These are phyloP conservation scores for Zygothrica quintamaculata DNA, from an alignment of 2,888 invertebrate genomes.

Conservation along the genomic window DNA sequence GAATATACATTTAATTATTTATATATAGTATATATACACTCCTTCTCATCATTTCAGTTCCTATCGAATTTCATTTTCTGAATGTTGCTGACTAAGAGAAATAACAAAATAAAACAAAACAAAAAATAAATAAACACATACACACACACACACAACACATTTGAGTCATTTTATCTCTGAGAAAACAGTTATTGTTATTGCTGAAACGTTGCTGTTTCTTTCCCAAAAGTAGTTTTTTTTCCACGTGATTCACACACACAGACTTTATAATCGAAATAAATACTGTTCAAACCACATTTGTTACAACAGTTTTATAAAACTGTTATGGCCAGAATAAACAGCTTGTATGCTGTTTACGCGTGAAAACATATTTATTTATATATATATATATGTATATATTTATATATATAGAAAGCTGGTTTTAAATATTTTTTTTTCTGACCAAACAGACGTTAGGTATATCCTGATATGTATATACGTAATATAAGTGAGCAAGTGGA, in stretches of 20 bases:
- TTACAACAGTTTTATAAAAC: slow-evolving; percentile 12
- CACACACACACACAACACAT: slow-evolving; percentile 21
- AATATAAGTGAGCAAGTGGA: slow-evolving; percentile 6
- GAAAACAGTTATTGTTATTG: slow-evolving; percentile 28
- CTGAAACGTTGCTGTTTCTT: slow-evolving; percentile 20
- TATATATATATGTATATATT: background rate
- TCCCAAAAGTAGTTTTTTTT: slow-evolving; percentile 16
- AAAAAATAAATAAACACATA: slow-evolving; percentile 5
- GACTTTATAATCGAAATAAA: slow-evolving; percentile 9
- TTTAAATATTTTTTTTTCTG: slow-evolving; percentile 22
- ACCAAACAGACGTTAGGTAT: slow-evolving; percentile 8
- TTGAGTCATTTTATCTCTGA: slow-evolving; percentile 46
- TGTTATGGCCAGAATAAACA: slow-evolving; percentile 1
- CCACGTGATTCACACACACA: slow-evolving; percentile 48
- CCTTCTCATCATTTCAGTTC: no score
- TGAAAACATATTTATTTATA: background rate
- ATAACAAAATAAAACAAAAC: background rate
- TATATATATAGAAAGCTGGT: background rate
- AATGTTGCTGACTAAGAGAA: slow-evolving; percentile 41
- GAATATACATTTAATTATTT: no score
- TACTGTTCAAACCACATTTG: slow-evolving; percentile 28
- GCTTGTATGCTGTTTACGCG: slow-evolving; percentile 15
- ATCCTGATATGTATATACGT: slow-evolving; percentile 6
- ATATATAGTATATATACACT: no score
- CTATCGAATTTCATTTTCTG: background rate